Evolutionary conservation across 2,888 invertebrate genomes (phyloP).

Genomic region (Drosophila austrosaltans): DNA sequence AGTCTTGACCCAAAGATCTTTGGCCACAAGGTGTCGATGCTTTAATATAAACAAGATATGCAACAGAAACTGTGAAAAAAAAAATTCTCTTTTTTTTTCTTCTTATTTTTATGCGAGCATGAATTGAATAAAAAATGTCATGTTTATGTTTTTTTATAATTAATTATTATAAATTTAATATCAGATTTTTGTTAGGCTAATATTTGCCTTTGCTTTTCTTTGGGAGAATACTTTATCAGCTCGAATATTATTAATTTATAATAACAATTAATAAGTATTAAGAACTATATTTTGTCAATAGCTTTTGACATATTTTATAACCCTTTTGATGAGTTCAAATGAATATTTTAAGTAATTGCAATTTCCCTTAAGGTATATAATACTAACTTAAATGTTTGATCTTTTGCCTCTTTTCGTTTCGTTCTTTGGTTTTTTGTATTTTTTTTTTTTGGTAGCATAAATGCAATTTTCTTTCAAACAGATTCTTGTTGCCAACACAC

Average conservation of each 20-base stretch:
- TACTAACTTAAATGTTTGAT: not conserved
- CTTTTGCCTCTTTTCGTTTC: not conserved
- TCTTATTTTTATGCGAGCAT: not conserved
- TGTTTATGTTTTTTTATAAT: too few relatives aligned
- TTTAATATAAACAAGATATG: constrained; percentile 1
- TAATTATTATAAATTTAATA: too few relatives aligned
- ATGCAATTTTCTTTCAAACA: constrained; percentile 23
- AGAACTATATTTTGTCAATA: too few relatives aligned
- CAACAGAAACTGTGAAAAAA: not conserved
- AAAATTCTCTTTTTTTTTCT: not conserved
- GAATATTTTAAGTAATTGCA: not conserved
- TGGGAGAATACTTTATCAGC: too few relatives aligned
- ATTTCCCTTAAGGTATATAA: not conserved
- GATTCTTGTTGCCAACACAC: constrained; percentile 17
- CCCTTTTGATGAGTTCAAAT: not conserved
- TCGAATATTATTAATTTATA: too few relatives aligned
- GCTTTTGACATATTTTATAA: too few relatives aligned
- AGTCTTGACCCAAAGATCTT: constrained; percentile 17
- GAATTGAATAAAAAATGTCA: not conserved
- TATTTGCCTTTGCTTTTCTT: too few relatives aligned
- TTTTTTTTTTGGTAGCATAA: not conserved
- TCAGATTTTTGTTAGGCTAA: too few relatives aligned
- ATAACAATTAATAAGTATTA: too few relatives aligned
- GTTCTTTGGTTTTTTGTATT: not conserved
- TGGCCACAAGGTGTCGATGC: constrained; percentile 18